These are phyloP conservation scores for Caenorhabditis sp. DNA, from an alignment of 2,888 invertebrate species.

Conservation along the genomic window DNA sequence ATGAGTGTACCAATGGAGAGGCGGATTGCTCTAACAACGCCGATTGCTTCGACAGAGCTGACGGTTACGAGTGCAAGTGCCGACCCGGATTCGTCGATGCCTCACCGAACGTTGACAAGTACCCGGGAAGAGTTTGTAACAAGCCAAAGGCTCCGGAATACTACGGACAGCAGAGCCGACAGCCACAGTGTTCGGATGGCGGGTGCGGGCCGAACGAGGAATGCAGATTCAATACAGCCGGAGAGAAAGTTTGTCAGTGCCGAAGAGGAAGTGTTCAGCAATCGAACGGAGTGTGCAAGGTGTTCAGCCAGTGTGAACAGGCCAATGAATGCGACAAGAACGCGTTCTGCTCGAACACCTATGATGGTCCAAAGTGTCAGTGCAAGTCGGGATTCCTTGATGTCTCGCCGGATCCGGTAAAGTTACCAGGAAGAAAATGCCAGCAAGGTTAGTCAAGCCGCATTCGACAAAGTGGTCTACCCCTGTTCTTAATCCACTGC, in stretches of 20 bases:
- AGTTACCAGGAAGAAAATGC: slow-evolving; percentile 77
- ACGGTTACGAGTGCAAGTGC: slow-evolving; percentile 94
- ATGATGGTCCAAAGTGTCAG: slow-evolving; percentile 76
- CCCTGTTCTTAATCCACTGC: too few relatives aligned
- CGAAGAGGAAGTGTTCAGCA: slow-evolving; percentile 71
- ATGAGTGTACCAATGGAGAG: slow-evolving; percentile 79
- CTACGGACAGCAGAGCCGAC: slow-evolving; percentile 70
- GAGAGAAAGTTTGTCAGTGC: slow-evolving; percentile 72
- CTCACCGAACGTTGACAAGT: slow-evolving; percentile 75
- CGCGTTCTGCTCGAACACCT: slow-evolving; percentile 80
- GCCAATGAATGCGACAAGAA: slow-evolving; percentile 77
- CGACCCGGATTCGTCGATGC: slow-evolving; percentile 89
- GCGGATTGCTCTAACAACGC: slow-evolving; percentile 93
- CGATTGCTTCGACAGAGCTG: slow-evolving; percentile 92
- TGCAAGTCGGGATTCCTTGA: slow-evolving; percentile 76
- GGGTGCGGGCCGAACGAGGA: slow-evolving; percentile 75
- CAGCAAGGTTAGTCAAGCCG: slow-evolving; percentile 59
- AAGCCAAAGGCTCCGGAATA: slow-evolving; percentile 75
- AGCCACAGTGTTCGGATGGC: slow-evolving; percentile 71
- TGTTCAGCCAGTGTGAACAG: slow-evolving; percentile 77
- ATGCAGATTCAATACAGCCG: slow-evolving; percentile 72
- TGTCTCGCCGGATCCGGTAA: slow-evolving; percentile 74
- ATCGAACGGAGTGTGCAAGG: slow-evolving; percentile 73
- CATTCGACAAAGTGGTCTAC: too few relatives aligned
- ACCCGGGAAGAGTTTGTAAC: slow-evolving; percentile 80